A percentile compares a stretch with the other conserved stretches of the same genome.
Conservation (phyloP, 1,140 invertebrate species). For the Drosophila pseudoananassae region DNA sequence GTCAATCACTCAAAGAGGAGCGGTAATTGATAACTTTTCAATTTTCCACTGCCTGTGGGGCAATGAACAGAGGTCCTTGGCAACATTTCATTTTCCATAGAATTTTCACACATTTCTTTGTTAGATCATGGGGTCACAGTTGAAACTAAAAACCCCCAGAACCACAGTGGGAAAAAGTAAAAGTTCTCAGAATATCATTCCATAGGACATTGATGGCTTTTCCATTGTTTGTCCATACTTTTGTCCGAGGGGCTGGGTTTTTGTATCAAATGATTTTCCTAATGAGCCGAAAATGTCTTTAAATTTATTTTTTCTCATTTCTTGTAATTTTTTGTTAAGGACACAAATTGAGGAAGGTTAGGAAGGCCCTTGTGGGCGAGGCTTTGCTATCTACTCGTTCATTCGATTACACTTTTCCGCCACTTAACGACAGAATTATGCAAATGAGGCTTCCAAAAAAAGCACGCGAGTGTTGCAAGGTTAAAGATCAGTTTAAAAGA, state of each 20-base stretch:
- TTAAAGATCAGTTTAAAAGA: slow-evolving; percentile 16
- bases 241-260: background rate
- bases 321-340: background rate
- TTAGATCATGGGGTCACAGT: background rate
- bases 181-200: slow-evolving; percentile 58
- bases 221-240: slow-evolving; percentile 9
- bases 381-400: slow-evolving; percentile 58
- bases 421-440: slow-evolving; percentile 72
- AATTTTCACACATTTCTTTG: slow-evolving; percentile 31
- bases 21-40: slow-evolving; percentile 68
- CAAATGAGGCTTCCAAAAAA: slow-evolving; percentile 47
- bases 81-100: slow-evolving; percentile 35
- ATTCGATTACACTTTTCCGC: slow-evolving; percentile 75
- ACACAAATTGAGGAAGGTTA: background rate
- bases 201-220: slow-evolving; percentile 21
- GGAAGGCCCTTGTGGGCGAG: background rate
- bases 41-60: slow-evolving; percentile 43
- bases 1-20: slow-evolving; percentile 48
- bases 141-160: slow-evolving; percentile 40
- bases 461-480: slow-evolving; percentile 24
- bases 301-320: slow-evolving; percentile 21
- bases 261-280: background rate
- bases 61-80: slow-evolving; percentile 12
- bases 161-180: slow-evolving; percentile 41
- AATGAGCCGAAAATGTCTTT: slow-evolving; percentile 5